These are phyloP conservation scores for Eupeodes latifasciatus DNA, from an alignment of 2,888 invertebrate species.

Conservation along the genomic window DNA sequence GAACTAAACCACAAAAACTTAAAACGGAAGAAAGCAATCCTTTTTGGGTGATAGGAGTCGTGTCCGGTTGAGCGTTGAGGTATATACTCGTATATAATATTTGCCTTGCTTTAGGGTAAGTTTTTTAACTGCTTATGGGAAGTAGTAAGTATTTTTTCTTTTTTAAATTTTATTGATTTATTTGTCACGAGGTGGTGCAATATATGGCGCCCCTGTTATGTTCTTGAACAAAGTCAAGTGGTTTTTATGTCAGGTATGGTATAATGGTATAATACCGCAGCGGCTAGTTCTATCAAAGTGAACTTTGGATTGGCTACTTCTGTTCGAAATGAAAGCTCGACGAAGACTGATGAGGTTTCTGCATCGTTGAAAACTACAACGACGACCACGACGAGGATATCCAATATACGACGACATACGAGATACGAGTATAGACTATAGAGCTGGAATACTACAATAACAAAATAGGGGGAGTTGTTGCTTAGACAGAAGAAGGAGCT, in stretches of 20 bases:
- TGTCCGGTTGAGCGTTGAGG: conserved; percentile 15
- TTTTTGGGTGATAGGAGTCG: conserved; percentile 55
- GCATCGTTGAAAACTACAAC: conserved; percentile 50
- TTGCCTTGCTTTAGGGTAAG: conserved; percentile 13
- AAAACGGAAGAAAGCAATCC: conserved; percentile 60
- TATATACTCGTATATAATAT: background rate
- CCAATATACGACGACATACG: no score
- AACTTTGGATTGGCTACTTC: conserved; percentile 56
- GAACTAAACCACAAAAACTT: background rate
- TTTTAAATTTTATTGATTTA: conserved; percentile 65
- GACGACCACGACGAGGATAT: conserved; percentile 16
- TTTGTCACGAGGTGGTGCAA: conserved; percentile 64
- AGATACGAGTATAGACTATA: background rate
- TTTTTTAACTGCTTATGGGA: conserved; percentile 13
- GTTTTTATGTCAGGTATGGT: conserved; percentile 34
- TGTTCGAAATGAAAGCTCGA: conserved; percentile 83
- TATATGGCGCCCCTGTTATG: conserved; percentile 54
- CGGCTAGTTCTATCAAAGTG: conserved; percentile 47
- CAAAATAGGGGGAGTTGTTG: conserved; percentile 13
- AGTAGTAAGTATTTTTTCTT: conserved; percentile 1
- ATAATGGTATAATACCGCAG: conserved; percentile 58
- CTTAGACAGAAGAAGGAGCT: conserved; percentile 25
- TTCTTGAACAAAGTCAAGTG: conserved; percentile 62
- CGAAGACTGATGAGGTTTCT: conserved; percentile 80
- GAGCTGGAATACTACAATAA: conserved; percentile 38